These are phyloP conservation scores for Ichneumon xanthorius DNA, from an alignment of 2,888 invertebrate species.

Conservation along the genomic window DNA sequence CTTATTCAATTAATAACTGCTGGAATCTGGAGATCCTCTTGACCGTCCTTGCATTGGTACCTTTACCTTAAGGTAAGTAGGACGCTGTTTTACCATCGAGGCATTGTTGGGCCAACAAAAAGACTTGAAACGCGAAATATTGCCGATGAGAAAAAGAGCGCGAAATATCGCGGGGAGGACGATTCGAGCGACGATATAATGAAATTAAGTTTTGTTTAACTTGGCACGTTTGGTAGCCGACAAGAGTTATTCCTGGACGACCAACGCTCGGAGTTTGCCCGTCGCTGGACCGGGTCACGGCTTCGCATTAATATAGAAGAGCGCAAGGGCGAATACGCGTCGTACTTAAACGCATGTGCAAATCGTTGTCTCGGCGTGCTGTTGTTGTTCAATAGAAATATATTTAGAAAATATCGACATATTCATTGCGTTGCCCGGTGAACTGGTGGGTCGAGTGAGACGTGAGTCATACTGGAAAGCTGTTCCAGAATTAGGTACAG, in stretches of 20 bases:
- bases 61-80: background rate
- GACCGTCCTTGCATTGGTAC: no score
- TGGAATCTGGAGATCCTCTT: no score
- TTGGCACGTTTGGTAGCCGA: constrained; percentile 74
- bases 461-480: constrained; percentile 40
- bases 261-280: constrained; percentile 48
- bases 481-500: constrained; percentile 55
- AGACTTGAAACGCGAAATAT: background rate
- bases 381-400: background rate
- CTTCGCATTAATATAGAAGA: constrained; percentile 69
- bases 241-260: constrained; percentile 75
- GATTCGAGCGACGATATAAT: constrained; percentile 63
- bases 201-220: constrained; percentile 74
- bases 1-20: no score
- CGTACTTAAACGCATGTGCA: constrained; percentile 1
- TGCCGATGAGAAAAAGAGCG: background rate
- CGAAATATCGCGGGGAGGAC: constrained; percentile 52
- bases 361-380: background rate
- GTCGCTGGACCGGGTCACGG: constrained; percentile 73
- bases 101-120: background rate
- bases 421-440: background rate
- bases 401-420: constrained; percentile 18
- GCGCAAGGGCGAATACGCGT: constrained; percentile 57
- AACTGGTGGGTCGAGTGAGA: background rate
- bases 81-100: background rate